Percentiles rank a stretch among this genome's conserved stretches.
Evolutionary conservation across 2,797 vertebrate genomes (phyloP).

Genomic region (Tapera naevia): DNA sequence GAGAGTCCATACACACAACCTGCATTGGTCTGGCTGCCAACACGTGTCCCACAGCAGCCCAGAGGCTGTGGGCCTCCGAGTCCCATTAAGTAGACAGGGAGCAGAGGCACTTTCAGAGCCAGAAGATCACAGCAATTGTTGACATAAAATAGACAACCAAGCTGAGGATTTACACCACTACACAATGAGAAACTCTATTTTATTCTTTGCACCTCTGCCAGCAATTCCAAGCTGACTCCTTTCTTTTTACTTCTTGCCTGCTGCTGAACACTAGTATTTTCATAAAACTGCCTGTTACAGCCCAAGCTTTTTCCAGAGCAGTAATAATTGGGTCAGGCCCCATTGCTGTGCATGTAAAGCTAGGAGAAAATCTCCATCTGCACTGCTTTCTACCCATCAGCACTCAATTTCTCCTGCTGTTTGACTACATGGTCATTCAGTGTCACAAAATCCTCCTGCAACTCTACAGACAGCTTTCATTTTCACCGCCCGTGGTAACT

Average conservation of each 20-base stretch:
- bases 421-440: neutral
- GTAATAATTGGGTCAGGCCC: neutral
- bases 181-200: neutral
- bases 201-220: neutral
- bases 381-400: neutral
- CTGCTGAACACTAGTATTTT: neutral
- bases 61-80: neutral
- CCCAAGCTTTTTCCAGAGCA: neutral
- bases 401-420: constrained; percentile 4
- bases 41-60: neutral
- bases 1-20: fast-evolving
- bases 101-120: neutral
- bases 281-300: neutral
- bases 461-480: neutral
- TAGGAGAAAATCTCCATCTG: neutral
- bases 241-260: neutral
- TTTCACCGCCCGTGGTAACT: neutral
- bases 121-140: fast-evolving
- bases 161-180: neutral
- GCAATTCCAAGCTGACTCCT: neutral
- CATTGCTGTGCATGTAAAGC: neutral
- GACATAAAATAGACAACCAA: neutral
- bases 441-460: neutral
- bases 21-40: fast-evolving
- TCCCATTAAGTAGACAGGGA: neutral